Base-by-base conservation (phyloP, 2,888 invertebrate genomes). In the Celastrina argiolus region DNA sequence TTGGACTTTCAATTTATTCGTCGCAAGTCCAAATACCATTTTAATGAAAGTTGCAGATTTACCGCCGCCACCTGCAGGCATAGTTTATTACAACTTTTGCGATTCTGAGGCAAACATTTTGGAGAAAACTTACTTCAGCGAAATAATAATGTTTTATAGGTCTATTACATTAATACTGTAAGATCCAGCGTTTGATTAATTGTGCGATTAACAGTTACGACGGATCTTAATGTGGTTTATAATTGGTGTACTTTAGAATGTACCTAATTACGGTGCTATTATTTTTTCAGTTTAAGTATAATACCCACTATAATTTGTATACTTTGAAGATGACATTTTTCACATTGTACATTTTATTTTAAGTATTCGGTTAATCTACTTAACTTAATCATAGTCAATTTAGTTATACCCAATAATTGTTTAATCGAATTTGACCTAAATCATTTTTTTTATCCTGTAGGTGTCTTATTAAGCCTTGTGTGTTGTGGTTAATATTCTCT, bases 21-120 rank as follows among this genome's bases (percentile, higher is more conserved):
- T 36, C 31, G 22, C 18, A 6, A 18, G 39, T 7, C 18, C 12
- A 34, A 63, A 66, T 65, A 34, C 28, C 34, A 36, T 39, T 66
- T 63, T 63, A 67, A 66, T 65, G 67, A 59, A 64, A 65, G 51
- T 63, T 65, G 22, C 56, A 69, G 65, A 66, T 66, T 66, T 68
- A 68, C 56, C 65, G 58, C 22, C 45, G 41, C 39, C 70, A 69
- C 69, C 69, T 70, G 69, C 67, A 61, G 31, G 36, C 51, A 66
- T 67, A 69, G 31, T 69, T 69, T 56, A 59, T 59, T 66, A 36
- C 26, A 36, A 34, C 36, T 36, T 61, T 14, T 39, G 61, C 14
- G 2, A 61, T 61, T 61, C 22, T 4, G 14, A 22, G 26, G 56
- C 56, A 26, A 18, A 56, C 10, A 56, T 12, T 22, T 26, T 28